These are phyloP conservation scores for Proterorhinus semilunaris DNA, from an alignment of 2,113 vertebrate genomes.

Conservation along the genomic window DNA sequence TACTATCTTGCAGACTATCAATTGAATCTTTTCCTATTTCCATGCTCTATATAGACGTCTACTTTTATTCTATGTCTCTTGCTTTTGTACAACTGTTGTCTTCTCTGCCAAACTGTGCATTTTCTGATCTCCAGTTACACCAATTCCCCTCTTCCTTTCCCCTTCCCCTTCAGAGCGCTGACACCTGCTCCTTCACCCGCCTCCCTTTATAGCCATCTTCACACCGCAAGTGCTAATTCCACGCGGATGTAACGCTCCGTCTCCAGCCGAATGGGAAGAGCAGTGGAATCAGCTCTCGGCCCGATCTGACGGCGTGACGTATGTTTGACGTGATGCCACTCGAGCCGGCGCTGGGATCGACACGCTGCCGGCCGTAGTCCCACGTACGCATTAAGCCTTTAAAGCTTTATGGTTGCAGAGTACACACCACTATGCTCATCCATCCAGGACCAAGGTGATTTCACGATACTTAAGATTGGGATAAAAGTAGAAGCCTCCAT, in stretches of 20 bases:
- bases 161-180: neutral
- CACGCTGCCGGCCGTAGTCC: neutral
- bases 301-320: neutral
- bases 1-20: too few species aligned
- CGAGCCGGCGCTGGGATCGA: neutral
- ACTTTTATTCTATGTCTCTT: too few species aligned
- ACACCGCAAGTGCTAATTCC: slow-evolving; percentile 10
- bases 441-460: too few species aligned
- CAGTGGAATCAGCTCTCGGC: neutral
- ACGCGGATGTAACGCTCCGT: neutral
- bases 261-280: neutral
- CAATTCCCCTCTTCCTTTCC: neutral
- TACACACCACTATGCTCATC: too few species aligned
- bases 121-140: neutral
- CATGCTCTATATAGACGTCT: too few species aligned
- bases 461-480: too few species aligned
- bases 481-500: neutral
- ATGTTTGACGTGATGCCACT: neutral
- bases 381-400: neutral
- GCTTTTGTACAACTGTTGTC: too few species aligned
- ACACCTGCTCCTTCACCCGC: neutral
- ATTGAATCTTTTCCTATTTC: too few species aligned
- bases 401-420: neutral
- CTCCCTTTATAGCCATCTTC: neutral
- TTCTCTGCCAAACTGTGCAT: neutral